Base-by-base conservation (phyloP, 2,113 vertebrate genomes). In the Apaloderma vittatum region DNA sequence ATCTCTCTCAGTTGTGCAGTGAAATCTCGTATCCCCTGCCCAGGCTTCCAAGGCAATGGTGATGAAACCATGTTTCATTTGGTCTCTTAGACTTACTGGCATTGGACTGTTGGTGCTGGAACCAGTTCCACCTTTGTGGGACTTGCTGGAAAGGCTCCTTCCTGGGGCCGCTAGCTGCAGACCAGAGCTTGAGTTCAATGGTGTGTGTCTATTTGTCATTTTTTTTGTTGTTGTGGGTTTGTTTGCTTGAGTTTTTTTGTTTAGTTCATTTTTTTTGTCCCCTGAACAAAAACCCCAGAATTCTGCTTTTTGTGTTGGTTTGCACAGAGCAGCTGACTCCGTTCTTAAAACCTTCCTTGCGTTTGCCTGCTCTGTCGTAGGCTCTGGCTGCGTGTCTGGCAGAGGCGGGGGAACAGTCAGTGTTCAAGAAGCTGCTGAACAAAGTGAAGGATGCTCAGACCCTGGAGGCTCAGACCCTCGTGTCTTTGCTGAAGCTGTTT, bases 341-440 rank as follows among this genome's bases (percentile, higher is more conserved):
- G 24, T 51, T 51, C 26, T 20, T 67, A 34, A 80, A 70, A n/a
- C n/a, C 34, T 24, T 48, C 12, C n/a, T 8, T 58, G n/a, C 1
- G 3, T 67, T 77, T 91, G 9, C 36, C 73, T 93, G 72, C 91
- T 84, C 66, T 92, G 49, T 43, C 80, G 22, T 46, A 98, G 98
- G 89, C 72, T 63, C 81, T 98, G 46, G 45, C 90, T 77, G 94
- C 91, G 34, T 98, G 97, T 80, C 97, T 98, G 87, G 87, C 92
- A 58, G 96, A 90, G 79, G 86, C 94, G 75, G 95, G 95, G 87
- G 90, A 90, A 34, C 63, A 84, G 77, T 51, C 62, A 3, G 72
- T 93, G 81, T 98, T 98, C 71, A 92, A 85, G 93, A 98, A 90
- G 57, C 92, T 98, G 68, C 94, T 98, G 80, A 86, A 76, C 52